A percentile compares a stretch with the other conserved stretches of the same genome.
These are phyloP conservation scores for Temnothorax curvispinosus DNA, from an alignment of 1,140 invertebrate genomes.

Conservation along the genomic window DNA sequence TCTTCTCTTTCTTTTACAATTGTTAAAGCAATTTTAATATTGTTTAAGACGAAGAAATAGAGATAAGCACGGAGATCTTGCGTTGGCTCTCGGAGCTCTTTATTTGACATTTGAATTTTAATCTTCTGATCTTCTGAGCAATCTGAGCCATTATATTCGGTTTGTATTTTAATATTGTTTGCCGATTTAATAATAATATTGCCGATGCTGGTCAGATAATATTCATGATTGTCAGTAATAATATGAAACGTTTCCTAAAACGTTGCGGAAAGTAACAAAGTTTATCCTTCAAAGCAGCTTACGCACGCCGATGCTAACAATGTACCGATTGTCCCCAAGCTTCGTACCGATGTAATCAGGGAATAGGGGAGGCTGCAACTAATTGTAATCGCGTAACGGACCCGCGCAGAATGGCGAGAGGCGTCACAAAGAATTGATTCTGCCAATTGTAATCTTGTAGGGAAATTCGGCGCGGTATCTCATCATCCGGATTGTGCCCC, in stretches of 20 bases:
- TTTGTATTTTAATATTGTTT: not conserved
- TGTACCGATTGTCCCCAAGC: slow-evolving; percentile 66
- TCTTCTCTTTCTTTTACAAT: not conserved
- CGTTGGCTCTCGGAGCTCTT: too few species aligned
- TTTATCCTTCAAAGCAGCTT: slow-evolving; percentile 64
- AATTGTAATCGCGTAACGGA: slow-evolving; percentile 74
- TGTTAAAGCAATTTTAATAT: not conserved
- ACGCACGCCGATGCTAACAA: slow-evolving; percentile 62
- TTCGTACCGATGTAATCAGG: slow-evolving; percentile 71
- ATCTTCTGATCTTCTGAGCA: too few species aligned
- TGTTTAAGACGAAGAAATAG: too few species aligned
- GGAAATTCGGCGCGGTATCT: slow-evolving; percentile 57
- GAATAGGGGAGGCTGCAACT: slow-evolving; percentile 66
- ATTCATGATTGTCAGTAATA: not conserved
- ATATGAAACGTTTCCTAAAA: not conserved
- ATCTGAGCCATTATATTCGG: too few species aligned
- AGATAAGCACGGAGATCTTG: too few species aligned
- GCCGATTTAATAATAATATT: not conserved
- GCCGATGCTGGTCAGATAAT: not conserved
- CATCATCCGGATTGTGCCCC: slow-evolving; percentile 46
- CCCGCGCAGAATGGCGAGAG: slow-evolving; percentile 55
- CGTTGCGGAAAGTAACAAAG: slow-evolving; percentile 38
- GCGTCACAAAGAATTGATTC: slow-evolving; percentile 69
- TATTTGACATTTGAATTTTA: too few species aligned
- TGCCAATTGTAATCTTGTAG: slow-evolving; percentile 69